A percentile compares a stretch with the other conserved stretches of the same genome.
These are phyloP conservation scores for Papilio machaon DNA, from an alignment of 1,140 invertebrate genomes.

Conservation along the genomic window DNA sequence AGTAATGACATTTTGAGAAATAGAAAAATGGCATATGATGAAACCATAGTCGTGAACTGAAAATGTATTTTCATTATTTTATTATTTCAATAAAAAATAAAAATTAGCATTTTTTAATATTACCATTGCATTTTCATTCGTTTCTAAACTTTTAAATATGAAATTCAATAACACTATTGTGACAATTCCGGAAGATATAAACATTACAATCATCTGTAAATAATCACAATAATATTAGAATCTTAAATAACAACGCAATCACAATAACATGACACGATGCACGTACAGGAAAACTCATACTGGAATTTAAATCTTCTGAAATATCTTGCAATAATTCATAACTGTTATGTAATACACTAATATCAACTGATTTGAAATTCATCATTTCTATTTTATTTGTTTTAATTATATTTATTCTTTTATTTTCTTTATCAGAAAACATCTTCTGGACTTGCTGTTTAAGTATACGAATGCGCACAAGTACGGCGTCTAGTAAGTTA, in stretches of 20 bases:
- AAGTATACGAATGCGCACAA: conserved; percentile 45
- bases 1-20: conserved; percentile 53
- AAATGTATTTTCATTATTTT: conserved; percentile 38
- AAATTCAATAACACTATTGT: conserved; percentile 55
- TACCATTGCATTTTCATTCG: conserved; percentile 30
- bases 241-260: not conserved
- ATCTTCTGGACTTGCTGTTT: conserved; percentile 51
- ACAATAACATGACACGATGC: conserved; percentile 10
- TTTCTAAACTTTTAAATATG: conserved; percentile 49
- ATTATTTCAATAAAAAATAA: not conserved
- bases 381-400: conserved; percentile 45
- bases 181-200: conserved; percentile 50
- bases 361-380: conserved; percentile 50
- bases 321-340: conserved; percentile 61
- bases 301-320: conserved; percentile 56
- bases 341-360: conserved; percentile 50
- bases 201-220: conserved; percentile 57
- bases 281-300: conserved; percentile 62
- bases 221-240: not conserved
- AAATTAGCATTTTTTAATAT: not conserved
- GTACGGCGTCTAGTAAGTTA: conserved; percentile 44
- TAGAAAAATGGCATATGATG: conserved; percentile 45
- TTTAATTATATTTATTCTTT: conserved; percentile 23
- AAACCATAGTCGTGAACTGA: conserved; percentile 40
- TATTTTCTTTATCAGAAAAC: conserved; percentile 40